phyloP scores from a whole-genome alignment of 2,797 vertebrate species.

The Tarsius wallacei region DNA sequence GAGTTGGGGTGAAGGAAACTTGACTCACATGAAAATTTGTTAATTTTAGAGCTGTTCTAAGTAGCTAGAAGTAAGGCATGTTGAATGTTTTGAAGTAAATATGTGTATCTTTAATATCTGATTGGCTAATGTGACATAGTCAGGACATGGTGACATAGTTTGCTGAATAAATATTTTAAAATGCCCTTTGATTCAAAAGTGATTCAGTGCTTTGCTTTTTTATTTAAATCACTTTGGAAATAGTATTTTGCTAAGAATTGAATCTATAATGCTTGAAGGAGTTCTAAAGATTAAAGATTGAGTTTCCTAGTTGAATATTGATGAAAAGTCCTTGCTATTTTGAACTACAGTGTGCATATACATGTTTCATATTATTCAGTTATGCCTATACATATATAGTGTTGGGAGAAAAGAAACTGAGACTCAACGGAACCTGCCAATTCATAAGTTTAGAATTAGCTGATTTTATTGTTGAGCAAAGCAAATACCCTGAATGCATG shows the following conservation, averaged over 20 bases:
- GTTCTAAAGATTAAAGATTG: slow-evolving; percentile 60
- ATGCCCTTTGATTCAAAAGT: slow-evolving; percentile 30
- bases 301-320: slow-evolving; percentile 56
- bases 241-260: slow-evolving; percentile 66
- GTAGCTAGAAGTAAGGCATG: neutral
- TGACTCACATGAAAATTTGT: slow-evolving; percentile 18
- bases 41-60: neutral
- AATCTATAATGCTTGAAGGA: slow-evolving; percentile 44
- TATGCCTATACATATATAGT: neutral
- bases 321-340: slow-evolving; percentile 46
- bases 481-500: neutral
- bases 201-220: slow-evolving; percentile 56
- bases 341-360: neutral
- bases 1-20: slow-evolving; percentile 61
- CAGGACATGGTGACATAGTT: neutral
- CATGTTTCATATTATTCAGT: slow-evolving; percentile 25
- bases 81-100: slow-evolving; percentile 24
- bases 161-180: slow-evolving; percentile 54
- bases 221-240: slow-evolving; percentile 33
- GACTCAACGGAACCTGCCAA: neutral
- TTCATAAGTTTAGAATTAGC: slow-evolving; percentile 33
- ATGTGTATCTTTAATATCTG: slow-evolving; percentile 29
- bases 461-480: slow-evolving; percentile 40
- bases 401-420: neutral
- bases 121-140: neutral